Conservation (phyloP, 2,113 vertebrate genomes). For the Polypterus senegalus region DNA sequence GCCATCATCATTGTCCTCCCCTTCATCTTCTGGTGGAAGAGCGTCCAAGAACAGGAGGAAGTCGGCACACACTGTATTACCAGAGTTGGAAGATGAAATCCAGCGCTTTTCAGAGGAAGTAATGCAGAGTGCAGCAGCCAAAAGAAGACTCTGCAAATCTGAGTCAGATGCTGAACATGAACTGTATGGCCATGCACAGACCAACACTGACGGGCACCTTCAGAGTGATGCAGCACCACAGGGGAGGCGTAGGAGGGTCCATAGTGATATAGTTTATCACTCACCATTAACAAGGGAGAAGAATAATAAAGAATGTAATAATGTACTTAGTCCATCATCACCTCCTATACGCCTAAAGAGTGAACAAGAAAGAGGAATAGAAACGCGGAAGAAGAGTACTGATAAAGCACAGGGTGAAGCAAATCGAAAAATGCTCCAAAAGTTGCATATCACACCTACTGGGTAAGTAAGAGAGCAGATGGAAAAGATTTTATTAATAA, state of each 20-base stretch:
- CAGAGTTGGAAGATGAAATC: constrained; percentile 63
- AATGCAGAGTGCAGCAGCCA: constrained; percentile 9
- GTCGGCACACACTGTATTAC: constrained; percentile 63
- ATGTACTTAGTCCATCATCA: no score
- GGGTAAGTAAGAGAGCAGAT: constrained; percentile 27
- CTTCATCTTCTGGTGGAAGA: constrained; percentile 19
- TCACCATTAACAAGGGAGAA: not conserved
- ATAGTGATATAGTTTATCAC: not conserved
- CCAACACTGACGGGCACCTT: constrained; percentile 14
- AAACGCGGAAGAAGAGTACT: constrained; percentile 2
- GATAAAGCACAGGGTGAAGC: constrained; percentile 24
- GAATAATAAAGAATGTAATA: not conserved
- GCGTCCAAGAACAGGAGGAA: constrained; percentile 57
- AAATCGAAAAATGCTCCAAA: constrained; percentile 17
- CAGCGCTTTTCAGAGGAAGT: constrained; percentile 35
- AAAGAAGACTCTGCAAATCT: constrained; percentile 48
- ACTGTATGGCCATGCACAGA: constrained; percentile 23
- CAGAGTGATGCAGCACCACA: not conserved
- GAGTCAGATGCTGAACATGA: constrained; percentile 34
- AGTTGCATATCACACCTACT: constrained; percentile 11
- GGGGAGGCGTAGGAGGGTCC: not conserved
- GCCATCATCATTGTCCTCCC: not conserved
- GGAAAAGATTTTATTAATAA: no score
- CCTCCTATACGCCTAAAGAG: no score
- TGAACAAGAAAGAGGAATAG: constrained; percentile 6